Conservation (phyloP, 2,113 vertebrate species). For the Anolis carolinensis region DNA sequence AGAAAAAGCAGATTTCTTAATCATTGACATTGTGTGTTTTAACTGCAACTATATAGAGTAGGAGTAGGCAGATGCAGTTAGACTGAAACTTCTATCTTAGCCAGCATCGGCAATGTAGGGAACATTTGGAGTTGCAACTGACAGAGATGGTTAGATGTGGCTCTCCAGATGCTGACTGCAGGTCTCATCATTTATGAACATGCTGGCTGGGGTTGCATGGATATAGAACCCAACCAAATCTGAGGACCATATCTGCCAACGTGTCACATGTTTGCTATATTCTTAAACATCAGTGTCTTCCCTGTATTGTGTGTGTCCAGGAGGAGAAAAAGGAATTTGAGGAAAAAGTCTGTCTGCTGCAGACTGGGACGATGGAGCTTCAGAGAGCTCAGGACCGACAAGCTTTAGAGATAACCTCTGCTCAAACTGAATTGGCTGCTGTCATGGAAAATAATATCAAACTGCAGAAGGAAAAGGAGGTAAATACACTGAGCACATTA, state of each 20-base stretch:
- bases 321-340: conserved; percentile 8
- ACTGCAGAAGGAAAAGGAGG: conserved; percentile 34
- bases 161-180: not conserved
- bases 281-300: not conserved
- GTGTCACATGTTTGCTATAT: not conserved
- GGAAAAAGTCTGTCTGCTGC: conserved; percentile 12
- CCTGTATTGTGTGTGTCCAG: not conserved
- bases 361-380: conserved; percentile 5
- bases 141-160: too few relatives aligned
- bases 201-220: not conserved
- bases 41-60: not conserved
- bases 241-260: not conserved
- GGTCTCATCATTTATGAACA: not conserved
- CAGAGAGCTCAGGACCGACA: conserved; percentile 2
- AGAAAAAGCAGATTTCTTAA: not conserved
- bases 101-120: not conserved
- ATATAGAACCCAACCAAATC: not conserved
- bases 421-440: not conserved
- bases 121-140: too few relatives aligned
- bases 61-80: too few relatives aligned
- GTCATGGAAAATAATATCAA: not conserved
- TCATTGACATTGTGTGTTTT: too few relatives aligned
- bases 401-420: not conserved
- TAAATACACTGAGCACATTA: not conserved
- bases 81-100: too few relatives aligned